phyloP scores from a whole-genome alignment of 2,888 invertebrate species.

The Ctena decussata region DNA sequence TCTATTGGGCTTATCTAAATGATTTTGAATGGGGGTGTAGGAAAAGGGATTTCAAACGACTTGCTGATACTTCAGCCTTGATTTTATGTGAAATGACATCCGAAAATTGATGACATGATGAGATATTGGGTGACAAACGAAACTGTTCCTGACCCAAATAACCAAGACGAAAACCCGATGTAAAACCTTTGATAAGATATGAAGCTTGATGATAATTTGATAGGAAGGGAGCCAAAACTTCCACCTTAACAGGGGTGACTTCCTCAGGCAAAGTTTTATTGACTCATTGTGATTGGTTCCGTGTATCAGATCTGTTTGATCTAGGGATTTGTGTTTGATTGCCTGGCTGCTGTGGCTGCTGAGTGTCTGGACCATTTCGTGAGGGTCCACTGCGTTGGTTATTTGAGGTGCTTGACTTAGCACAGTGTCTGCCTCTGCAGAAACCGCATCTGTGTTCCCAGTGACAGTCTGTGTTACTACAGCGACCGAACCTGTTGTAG shows the following conservation, averaged over 20 bases:
- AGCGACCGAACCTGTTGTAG: neutral
- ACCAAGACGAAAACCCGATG: slow-evolving; percentile 12
- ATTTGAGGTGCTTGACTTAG: neutral
- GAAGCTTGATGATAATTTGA: neutral
- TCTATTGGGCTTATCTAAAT: slow-evolving; percentile 2
- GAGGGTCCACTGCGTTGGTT: neutral
- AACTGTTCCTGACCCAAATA: neutral
- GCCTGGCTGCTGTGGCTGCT: neutral
- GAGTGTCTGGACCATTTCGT: neutral
- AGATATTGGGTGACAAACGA: neutral
- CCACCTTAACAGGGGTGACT: neutral
- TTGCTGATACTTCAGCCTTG: neutral
- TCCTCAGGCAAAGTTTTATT: neutral
- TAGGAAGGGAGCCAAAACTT: neutral
- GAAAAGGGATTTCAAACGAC: neutral
- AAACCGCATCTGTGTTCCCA: neutral
- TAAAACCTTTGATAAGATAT: slow-evolving; percentile 3
- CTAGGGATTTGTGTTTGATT: neutral
- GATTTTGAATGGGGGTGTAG: neutral
- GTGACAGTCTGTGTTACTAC: neutral
- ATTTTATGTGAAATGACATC: neutral
- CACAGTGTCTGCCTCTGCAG: slow-evolving; percentile 1
- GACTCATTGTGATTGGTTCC: neutral
- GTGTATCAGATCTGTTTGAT: neutral
- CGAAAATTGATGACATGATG: neutral